Evolutionary conservation across 2,888 invertebrate genomes (phyloP).

Genomic region (Heteropelma amictum): DNA sequence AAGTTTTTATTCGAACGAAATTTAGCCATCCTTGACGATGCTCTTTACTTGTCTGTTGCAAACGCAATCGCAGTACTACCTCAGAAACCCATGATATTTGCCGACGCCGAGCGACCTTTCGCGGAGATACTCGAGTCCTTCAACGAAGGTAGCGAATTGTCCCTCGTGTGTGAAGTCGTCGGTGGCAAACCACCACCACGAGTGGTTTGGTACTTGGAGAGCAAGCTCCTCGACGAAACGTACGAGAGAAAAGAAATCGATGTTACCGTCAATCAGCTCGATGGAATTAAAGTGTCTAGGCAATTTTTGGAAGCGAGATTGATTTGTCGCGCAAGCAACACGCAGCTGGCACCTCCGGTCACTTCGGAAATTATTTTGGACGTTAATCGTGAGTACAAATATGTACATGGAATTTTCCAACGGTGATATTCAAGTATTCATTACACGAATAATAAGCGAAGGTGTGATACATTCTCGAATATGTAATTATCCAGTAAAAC

Average conservation of each 20-base stretch:
- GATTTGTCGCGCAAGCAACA: slow-evolving; percentile 91
- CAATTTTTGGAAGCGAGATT: slow-evolving; percentile 88
- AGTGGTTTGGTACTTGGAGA: slow-evolving; percentile 88
- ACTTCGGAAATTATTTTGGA: slow-evolving; percentile 68
- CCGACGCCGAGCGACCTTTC: slow-evolving; percentile 60
- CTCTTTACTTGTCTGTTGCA: slow-evolving; percentile 28
- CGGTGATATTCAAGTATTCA: not conserved
- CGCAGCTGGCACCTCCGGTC: slow-evolving; percentile 87
- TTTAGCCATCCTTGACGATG: not conserved
- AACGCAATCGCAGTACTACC: slow-evolving; percentile 68
- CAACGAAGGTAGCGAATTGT: slow-evolving; percentile 69
- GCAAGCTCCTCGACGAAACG: slow-evolving; percentile 85
- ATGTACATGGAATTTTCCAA: not conserved
- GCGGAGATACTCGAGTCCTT: slow-evolving; percentile 67
- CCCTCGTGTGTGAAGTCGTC: slow-evolving; percentile 68
- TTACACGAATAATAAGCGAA: not conserved
- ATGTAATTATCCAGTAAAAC: slow-evolving; percentile 86
- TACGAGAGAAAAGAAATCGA: slow-evolving; percentile 85
- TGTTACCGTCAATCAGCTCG: slow-evolving; percentile 88
- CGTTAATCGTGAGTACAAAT: slow-evolving; percentile 70
- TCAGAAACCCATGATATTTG: slow-evolving; percentile 68
- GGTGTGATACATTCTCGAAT: slow-evolving; percentile 21
- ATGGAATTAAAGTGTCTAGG: slow-evolving; percentile 85
- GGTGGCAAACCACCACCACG: slow-evolving; percentile 85
- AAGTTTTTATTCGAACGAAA: not conserved